Base-by-base conservation (phyloP, 2,888 invertebrate genomes). In the Drosophila birchii region DNA sequence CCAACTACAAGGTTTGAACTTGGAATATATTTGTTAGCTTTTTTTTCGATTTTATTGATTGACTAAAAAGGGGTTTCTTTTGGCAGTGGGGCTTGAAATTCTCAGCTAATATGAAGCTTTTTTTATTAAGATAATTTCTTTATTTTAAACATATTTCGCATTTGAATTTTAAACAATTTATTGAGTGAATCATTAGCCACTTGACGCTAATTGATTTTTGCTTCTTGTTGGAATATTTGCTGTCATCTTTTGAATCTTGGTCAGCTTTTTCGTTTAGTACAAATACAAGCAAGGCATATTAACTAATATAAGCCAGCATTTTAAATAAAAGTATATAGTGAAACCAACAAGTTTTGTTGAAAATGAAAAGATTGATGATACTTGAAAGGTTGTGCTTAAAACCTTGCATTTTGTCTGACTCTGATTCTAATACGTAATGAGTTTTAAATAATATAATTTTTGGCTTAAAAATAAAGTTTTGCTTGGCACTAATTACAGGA, bases 281-380 rank as follows among this genome's bases (percentile, higher is more conserved):
- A 12, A 20, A 29, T 26, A 29, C 29, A 18, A 38, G 8, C 29
- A 20, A 29, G 38, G 11, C 16, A 26, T 44, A 36, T 44, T 26
- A 44, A 61, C 43, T 55, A 44, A 55, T 18, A 43, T 55, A 16
- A n/a, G 8, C 16, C 18, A 39, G 14, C 26, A 9, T 45, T 47
- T 36, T 58, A 18, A 3, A 45, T 3, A 45, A 0, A 12, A 23
- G 26, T 12, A 51, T 39, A 38, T 18, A 47, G 45, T n/a, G n/a
- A 23, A 45, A 57, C 23, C 34, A 36, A 59, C 29, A n/a, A 32
- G 41, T 55, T 61, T 44, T 8, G 6, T 11, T 8, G 1, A 3
- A 18, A 12, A 8, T 11, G 18, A 44, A 43, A 61, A 61, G 61
- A 61, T 61, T 61, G 56, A 61, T 61, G 61, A 44, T 26, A 18